Evolutionary conservation across 2,113 vertebrate species (phyloP).

Genomic region (Oryzias celebensis): DNA sequence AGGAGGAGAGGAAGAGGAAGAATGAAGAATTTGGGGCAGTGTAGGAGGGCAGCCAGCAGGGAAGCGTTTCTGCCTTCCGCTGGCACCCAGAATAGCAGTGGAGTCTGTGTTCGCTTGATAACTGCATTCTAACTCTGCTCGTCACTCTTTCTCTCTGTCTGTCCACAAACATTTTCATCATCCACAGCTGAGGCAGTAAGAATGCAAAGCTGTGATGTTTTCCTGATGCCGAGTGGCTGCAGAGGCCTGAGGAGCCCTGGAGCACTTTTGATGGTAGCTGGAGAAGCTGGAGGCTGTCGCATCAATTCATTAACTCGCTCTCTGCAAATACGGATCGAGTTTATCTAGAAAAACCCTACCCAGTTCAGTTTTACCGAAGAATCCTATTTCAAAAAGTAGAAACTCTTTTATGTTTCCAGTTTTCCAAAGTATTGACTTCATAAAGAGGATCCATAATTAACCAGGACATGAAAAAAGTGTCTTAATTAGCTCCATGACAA

Average conservation of each 20-base stretch:
- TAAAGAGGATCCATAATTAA: constrained; percentile 8
- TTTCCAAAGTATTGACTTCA: neutral
- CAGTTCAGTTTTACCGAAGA: neutral
- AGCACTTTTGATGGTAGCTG: constrained; percentile 22
- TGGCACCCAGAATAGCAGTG: constrained; percentile 54
- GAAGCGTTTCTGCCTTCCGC: constrained; percentile 38
- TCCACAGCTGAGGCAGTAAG: constrained; percentile 12
- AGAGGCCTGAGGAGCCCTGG: constrained; percentile 22
- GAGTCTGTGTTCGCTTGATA: constrained; percentile 44
- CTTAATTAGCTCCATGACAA: constrained; percentile 9
- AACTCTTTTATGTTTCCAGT: too few relatives aligned
- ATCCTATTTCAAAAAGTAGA: neutral
- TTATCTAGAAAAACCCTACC: neutral
- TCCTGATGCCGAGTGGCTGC: constrained; percentile 18
- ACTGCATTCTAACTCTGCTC: constrained; percentile 22
- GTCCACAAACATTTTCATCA: constrained; percentile 29
- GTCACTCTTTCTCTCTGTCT: constrained; percentile 18
- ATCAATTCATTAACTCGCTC: constrained; percentile 22
- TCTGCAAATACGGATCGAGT: constrained; percentile 6
- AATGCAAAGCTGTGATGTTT: constrained; percentile 20
- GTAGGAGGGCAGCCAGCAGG: constrained; percentile 54
- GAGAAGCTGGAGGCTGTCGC: constrained; percentile 38
- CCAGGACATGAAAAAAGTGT: neutral
- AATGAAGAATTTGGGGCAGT: constrained; percentile 41
- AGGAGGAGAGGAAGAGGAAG: constrained; percentile 30